Base-by-base conservation (phyloP, 1,140 invertebrate genomes). In the Eciton burchellii region DNA sequence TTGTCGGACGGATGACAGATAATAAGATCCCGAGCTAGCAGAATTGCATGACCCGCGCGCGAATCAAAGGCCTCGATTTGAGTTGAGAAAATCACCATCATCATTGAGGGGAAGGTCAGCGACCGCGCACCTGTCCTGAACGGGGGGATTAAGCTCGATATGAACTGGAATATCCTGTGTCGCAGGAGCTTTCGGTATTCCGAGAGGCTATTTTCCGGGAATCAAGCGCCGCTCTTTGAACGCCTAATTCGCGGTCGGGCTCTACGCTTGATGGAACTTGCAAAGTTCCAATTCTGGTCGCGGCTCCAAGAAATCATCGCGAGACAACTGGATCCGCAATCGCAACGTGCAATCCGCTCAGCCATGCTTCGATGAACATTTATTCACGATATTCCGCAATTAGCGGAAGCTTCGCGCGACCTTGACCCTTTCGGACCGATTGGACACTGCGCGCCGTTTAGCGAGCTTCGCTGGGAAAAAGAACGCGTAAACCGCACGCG, bases 161-260 rank as follows among this genome's bases (percentile, higher is more conserved):
- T 79, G 68, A 79, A 79, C 74, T 62, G 35, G 35, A 68, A 47
- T n/a, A 16, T 68, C 68, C 74, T 43, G 43, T 68, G 68, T 79
- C 74, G 56, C 49, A 68, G 74, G 62, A 68, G 54, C 49, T 79
- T 79, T 79, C 35, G 74, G 62, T 56, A 79, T 79, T 79, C 56
- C 63, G 35, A 62, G 68, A 79, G 74, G 49, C 52, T 66, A 19
- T 62, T 43, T 62, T n/a, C n/a, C n/a, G n/a, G n/a, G 63, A 68
- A 79, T 79, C 74, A 79, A 68, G 62, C 49, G 49, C 12, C 35
- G 74, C 49, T 79, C 74, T 79, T 79, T 79, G 74, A 79, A 79
- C 74, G 74, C 54, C 35, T 79, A 79, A 79, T 79, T 79, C 49
- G 74, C n/a, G 74, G 74, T 79, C 68, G 35, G 56, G 16, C 68